Evolutionary conservation across 2,797 vertebrate genomes (phyloP).

Genomic region (Lepilemur ruficaudatus): DNA sequence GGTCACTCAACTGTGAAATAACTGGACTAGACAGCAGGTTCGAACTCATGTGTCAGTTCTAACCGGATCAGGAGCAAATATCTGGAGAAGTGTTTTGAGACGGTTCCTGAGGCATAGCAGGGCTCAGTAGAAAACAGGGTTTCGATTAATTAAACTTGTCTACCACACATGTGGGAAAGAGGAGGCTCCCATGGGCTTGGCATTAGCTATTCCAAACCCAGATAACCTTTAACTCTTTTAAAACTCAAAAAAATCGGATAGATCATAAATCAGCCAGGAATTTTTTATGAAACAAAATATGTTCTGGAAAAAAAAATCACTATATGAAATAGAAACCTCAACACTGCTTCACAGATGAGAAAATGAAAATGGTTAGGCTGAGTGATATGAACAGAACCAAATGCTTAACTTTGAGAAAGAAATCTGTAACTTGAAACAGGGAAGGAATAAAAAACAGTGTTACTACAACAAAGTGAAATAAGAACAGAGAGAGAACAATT

Average conservation of each 20-base stretch:
- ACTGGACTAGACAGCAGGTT: neutral
- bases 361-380: neutral
- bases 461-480: neutral
- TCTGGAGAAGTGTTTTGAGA: neutral
- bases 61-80: neutral
- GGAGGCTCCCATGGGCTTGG: accelerated
- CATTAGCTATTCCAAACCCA: neutral
- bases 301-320: slow-evolving; percentile 20
- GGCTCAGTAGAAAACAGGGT: neutral
- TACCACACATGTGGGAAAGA: neutral
- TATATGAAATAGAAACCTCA: slow-evolving; percentile 3
- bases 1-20: neutral
- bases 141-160: neutral
- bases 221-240: neutral
- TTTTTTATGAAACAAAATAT: slow-evolving; percentile 32
- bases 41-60: neutral
- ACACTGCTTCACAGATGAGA: neutral
- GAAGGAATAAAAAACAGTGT: neutral
- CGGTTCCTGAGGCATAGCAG: neutral
- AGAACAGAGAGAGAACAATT: slow-evolving; percentile 12
- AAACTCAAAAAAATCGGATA: neutral
- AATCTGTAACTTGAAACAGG: neutral
- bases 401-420: neutral
- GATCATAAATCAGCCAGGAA: neutral
- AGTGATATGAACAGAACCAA: neutral